Base-by-base conservation (phyloP, 1,140 invertebrate genomes). In the Lasioglossum baleicum region DNA sequence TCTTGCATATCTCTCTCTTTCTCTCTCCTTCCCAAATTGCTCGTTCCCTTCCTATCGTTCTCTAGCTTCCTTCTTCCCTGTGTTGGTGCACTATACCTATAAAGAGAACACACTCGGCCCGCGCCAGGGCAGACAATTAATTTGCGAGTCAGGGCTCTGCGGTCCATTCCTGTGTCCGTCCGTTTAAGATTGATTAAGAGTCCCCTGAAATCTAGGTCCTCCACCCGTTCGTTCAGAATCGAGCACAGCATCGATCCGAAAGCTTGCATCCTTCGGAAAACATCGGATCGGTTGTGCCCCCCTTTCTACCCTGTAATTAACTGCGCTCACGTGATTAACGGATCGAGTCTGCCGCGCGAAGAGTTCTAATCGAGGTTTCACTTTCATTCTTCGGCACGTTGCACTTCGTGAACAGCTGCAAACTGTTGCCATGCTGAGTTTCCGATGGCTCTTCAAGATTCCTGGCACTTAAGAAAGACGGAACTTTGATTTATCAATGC, bases 101-200 rank as follows among this genome's bases (percentile, higher is more conserved):
- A 76, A n/a, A 58, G 15, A 13, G 48, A 68, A 71, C 35, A 73
- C 61, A 56, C 58, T 67, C 56, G 35, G n/a, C 8, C 10, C 40
- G 58, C 7, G 15, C 22, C 48, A 17, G 61, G 71, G 53, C 74
- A 79, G 87, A 87, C 87, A 86, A 89, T 88, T 89, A 89, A 90
- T 90, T 90, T 88, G 74, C 82, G 44, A 82, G 80, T 87, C 80
- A 68, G 48, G 67, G 13, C 68, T 69, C 35, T 63, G 69, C 26
- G 78, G 48, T 78, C 68, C 65, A 53, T 77, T 84, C 79, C 65
- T 83, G 68, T 65, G 65, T 88, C 80, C 73, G 65, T 88, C 80
- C 75, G 67, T 83, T 88, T 80, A 89, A 88, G 83, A 88, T 88
- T 88, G 84, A 90, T 88, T 87, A 83, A 82, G 80, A 86, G 80